Evolutionary conservation across 2,888 invertebrate genomes (phyloP).

Genomic region (Philereme vetulata): DNA sequence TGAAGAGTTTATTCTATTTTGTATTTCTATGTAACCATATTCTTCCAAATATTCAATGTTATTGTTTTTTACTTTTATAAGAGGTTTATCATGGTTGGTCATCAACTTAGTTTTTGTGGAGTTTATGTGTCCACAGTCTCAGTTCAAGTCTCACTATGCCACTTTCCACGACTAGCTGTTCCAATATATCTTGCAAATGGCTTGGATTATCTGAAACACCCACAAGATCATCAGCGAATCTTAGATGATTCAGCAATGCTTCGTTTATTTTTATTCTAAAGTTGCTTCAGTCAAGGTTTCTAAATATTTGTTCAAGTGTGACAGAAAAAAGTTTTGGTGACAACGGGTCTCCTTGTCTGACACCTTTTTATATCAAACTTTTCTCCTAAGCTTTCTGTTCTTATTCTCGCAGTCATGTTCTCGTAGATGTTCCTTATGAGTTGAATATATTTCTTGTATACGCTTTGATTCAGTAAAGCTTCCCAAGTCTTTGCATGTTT

Average conservation of each 20-base stretch:
- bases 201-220: background rate
- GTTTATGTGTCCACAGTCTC: background rate
- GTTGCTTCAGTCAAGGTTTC: background rate
- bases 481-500: slow-evolving; percentile 24
- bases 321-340: slow-evolving; percentile 27
- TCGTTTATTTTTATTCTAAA: background rate
- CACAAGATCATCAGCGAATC: background rate
- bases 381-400: slow-evolving; percentile 8
- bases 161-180: background rate
- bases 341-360: slow-evolving; percentile 30
- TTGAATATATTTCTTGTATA: slow-evolving; percentile 11
- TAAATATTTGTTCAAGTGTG: slow-evolving; percentile 25
- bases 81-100: background rate
- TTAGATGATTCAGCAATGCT: slow-evolving; percentile 2
- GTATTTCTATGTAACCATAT: slow-evolving; percentile 27
- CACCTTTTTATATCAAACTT: background rate
- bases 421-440: slow-evolving; percentile 21
- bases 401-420: slow-evolving; percentile 18
- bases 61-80: background rate
- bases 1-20: slow-evolving; percentile 28
- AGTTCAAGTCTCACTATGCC: background rate
- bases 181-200: background rate
- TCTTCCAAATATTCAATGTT: background rate
- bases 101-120: background rate
- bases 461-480: slow-evolving; percentile 15